Evolutionary conservation across 2,113 vertebrate species (phyloP).

Genomic region (Mellivora capensis): DNA sequence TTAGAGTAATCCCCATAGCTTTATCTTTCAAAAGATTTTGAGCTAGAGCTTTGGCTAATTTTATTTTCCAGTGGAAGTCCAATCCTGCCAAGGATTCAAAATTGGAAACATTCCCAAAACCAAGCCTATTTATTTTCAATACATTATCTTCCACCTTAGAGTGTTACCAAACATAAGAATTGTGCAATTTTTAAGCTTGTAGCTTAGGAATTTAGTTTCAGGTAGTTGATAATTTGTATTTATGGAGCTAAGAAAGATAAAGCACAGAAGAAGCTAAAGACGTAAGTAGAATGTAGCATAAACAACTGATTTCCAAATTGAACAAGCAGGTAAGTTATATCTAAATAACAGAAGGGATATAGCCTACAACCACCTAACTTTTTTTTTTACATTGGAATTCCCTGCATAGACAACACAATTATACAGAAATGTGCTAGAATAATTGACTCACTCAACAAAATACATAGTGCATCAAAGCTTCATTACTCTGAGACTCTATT

Average conservation of each 20-base stretch:
- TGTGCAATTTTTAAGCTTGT: constrained; percentile 40
- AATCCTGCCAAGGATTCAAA: constrained; percentile 55
- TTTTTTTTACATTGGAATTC: not conserved
- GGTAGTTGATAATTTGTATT: not conserved
- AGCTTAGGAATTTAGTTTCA: not conserved
- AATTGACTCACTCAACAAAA: not conserved
- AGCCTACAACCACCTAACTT: not conserved
- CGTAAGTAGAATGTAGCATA: not conserved
- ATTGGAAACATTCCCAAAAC: constrained; percentile 32
- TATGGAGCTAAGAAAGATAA: not conserved
- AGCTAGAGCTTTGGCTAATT: constrained; percentile 47
- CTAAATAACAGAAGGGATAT: not conserved
- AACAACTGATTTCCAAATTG: constrained; percentile 12
- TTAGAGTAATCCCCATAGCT: constrained; percentile 63
- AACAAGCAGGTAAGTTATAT: not conserved
- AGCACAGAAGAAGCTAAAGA: not conserved
- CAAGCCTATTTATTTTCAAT: constrained; percentile 40
- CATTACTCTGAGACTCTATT: not conserved
- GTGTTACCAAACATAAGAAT: constrained; percentile 39
- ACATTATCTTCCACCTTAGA: constrained; percentile 14
- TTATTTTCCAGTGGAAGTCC: constrained; percentile 64
- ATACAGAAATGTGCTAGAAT: not conserved
- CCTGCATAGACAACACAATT: not conserved
- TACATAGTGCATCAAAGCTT: not conserved
- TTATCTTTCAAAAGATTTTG: constrained; percentile 51